Percentiles rank a stretch among this genome's conserved stretches.
phyloP scores from a whole-genome alignment of 2,113 vertebrate genomes.

The Balaeniceps rex region DNA sequence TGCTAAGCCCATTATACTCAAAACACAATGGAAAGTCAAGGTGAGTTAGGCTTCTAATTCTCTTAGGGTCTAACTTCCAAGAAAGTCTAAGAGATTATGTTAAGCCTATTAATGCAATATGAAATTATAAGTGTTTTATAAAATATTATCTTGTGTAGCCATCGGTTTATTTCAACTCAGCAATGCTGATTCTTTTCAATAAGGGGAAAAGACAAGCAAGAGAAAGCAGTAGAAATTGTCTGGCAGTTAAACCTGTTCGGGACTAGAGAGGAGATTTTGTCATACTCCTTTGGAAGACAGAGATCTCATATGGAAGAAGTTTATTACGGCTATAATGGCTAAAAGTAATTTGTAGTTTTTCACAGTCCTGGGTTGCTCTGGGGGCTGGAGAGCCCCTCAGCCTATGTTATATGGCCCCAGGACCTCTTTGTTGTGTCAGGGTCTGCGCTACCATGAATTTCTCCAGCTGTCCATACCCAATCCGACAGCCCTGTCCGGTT shows the following conservation, averaged over 20 bases:
- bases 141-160: slow-evolving; percentile 16
- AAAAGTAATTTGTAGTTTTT: neutral
- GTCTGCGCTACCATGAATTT: neutral
- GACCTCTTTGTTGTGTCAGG: too few species aligned
- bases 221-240: neutral
- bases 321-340: neutral
- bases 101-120: slow-evolving; percentile 47
- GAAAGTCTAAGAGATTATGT: slow-evolving; percentile 41
- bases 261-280: neutral
- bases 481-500: accelerated
- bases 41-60: slow-evolving; percentile 56
- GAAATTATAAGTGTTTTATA: slow-evolving; percentile 28
- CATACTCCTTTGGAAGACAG: neutral
- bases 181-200: neutral
- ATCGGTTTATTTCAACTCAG: neutral
- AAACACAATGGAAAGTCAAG: slow-evolving; percentile 54
- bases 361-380: neutral
- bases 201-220: neutral
- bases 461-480: neutral
- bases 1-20: slow-evolving; percentile 44
- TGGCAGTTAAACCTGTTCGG: neutral
- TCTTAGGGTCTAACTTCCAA: slow-evolving; percentile 39
- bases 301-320: neutral
- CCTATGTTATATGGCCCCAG: accelerated
- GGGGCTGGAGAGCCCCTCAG: neutral